These are phyloP conservation scores for Cardinalis cardinalis DNA, from an alignment of 2,113 vertebrate genomes.

Conservation along the genomic window DNA sequence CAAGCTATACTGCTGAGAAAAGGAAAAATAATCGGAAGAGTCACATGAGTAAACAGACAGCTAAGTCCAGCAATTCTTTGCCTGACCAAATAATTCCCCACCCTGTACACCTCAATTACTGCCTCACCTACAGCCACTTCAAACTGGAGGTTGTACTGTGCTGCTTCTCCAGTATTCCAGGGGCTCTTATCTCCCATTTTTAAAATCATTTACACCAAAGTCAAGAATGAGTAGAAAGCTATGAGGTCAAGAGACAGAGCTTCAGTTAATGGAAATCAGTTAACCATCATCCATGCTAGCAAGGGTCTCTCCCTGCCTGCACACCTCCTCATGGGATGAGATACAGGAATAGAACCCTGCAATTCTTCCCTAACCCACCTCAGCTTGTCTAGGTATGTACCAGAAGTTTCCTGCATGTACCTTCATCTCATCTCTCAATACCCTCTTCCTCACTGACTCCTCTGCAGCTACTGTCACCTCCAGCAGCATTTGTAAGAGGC, in stretches of 20 bases:
- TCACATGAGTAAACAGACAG: neutral
- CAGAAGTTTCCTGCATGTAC: neutral
- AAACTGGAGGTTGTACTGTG: neutral
- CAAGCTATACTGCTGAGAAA: neutral
- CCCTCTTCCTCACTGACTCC: neutral
- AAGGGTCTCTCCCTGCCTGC: neutral
- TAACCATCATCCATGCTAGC: neutral
- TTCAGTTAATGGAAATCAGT: neutral
- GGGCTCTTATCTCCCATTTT: neutral
- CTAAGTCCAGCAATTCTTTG: neutral
- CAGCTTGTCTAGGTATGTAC: neutral
- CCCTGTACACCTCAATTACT: neutral
- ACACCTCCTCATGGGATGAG: neutral
- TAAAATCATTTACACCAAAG: neutral
- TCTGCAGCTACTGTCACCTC: neutral
- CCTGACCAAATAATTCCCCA: neutral
- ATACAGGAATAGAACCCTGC: neutral
- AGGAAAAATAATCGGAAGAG: neutral
- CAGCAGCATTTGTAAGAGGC: neutral
- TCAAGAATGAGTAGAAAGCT: neutral
- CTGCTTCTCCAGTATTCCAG: neutral
- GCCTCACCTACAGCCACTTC: neutral
- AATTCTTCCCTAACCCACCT: neutral
- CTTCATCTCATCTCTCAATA: neutral
- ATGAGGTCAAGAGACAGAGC: neutral